Conservation (phyloP, 2,888 invertebrate genomes). For the Geophilus truncorum region DNA sequence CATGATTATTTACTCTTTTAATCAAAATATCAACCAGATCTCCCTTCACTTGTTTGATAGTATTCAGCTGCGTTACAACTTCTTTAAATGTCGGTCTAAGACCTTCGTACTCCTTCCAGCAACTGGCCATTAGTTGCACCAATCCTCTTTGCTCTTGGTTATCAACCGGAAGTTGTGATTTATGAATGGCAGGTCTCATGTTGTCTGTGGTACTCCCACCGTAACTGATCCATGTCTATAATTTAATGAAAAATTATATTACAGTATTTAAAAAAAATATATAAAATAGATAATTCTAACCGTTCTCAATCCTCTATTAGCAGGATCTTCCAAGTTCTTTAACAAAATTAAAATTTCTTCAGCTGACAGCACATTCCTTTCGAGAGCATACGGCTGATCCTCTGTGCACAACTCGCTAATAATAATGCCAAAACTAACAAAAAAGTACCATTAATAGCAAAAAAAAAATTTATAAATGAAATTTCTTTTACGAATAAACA, state of each 20-base stretch:
- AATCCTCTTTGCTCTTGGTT: background rate
- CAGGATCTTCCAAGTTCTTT: constrained; percentile 8
- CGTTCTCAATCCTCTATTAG: constrained; percentile 14
- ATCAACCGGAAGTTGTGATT: background rate
- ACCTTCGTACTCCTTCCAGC: constrained; percentile 1
- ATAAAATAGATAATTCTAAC: background rate
- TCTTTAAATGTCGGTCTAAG: constrained; percentile 27
- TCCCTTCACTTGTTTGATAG: constrained; percentile 25
- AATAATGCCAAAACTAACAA: constrained; percentile 29
- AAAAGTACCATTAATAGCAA: background rate
- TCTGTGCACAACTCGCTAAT: constrained; percentile 30
- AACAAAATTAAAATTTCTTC: constrained; percentile 20
- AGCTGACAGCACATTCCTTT: background rate
- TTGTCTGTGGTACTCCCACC: background rate
- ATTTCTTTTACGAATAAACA: constrained; percentile 28
- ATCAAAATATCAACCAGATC: constrained; percentile 32
- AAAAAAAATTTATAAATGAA: background rate
- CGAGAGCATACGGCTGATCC: constrained; percentile 7
- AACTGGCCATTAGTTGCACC: constrained; percentile 16
- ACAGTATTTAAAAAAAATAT: too few species aligned
- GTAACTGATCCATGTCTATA: background rate
- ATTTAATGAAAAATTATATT: background rate
- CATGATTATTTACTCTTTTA: constrained; percentile 7
- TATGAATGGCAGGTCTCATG: background rate
- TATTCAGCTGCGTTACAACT: background rate